These are phyloP conservation scores for Adelognathus sp. DNA, from an alignment of 2,888 invertebrate species.

Conservation along the genomic window DNA sequence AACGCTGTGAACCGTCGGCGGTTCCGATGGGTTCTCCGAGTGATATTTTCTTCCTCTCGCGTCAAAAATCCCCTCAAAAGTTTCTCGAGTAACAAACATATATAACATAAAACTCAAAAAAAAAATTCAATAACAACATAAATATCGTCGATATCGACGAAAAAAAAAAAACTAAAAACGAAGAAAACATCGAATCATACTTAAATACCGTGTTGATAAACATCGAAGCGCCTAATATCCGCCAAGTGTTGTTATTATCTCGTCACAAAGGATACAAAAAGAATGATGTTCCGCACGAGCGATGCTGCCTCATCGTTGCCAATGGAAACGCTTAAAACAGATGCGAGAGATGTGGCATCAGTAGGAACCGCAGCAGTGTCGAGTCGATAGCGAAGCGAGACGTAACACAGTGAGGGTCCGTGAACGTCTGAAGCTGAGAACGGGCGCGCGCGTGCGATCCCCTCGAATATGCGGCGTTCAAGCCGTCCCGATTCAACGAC, in stretches of 20 bases:
- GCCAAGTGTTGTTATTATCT: not conserved
- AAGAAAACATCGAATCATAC: too few species aligned
- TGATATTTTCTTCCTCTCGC: not conserved
- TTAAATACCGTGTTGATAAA: not conserved
- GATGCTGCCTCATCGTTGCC: slow-evolving; percentile 26
- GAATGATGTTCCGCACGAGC: slow-evolving; percentile 10
- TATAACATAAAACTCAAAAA: not conserved
- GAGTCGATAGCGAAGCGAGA: slow-evolving; percentile 44
- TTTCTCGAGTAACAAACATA: not conserved
- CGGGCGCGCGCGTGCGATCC: slow-evolving; percentile 10
- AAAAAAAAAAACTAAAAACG: not conserved
- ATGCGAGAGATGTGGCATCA: not conserved
- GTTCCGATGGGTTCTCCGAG: not conserved
- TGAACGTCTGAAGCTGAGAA: not conserved
- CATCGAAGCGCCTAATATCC: not conserved
- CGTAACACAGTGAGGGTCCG: not conserved
- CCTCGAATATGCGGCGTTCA: slow-evolving; percentile 50
- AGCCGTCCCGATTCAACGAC: slow-evolving; percentile 52
- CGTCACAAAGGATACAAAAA: not conserved
- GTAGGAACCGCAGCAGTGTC: not conserved
- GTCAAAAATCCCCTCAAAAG: not conserved
- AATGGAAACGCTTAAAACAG: slow-evolving; percentile 39
- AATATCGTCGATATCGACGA: not conserved
- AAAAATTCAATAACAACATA: not conserved
- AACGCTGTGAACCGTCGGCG: not conserved